Percentiles rank a stretch among this genome's conserved stretches.
phyloP scores from a whole-genome alignment of 2,113 vertebrate species.

The Antechinus stuartii region DNA sequence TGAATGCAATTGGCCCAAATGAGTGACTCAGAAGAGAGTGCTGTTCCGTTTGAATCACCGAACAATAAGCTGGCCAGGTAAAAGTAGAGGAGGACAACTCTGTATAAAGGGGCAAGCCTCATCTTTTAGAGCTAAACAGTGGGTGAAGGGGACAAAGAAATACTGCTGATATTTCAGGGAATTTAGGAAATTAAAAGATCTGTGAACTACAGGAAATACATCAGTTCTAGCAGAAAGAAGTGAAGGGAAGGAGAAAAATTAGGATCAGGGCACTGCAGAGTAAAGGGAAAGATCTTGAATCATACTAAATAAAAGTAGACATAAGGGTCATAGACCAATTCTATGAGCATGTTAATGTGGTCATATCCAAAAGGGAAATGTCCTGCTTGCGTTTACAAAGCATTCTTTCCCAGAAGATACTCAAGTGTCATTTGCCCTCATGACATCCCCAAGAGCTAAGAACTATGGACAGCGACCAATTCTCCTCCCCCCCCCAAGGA shows the following conservation, averaged over 20 bases:
- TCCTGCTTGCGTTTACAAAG: constrained; percentile 2
- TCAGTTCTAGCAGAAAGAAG: background rate
- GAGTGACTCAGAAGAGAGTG: constrained; percentile 1
- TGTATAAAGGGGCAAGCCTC: background rate
- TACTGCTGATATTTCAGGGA: background rate
- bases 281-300: background rate
- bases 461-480: background rate
- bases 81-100: background rate
- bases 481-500: background rate
- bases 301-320: background rate
- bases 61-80: background rate
- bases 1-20: constrained; percentile 10
- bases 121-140: background rate
- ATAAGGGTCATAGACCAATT: background rate
- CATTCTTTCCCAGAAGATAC: constrained; percentile 19
- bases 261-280: background rate
- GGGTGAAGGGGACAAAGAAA: background rate
- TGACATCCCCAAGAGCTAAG: background rate
- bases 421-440: constrained; percentile 3
- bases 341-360: background rate
- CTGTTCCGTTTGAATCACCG: background rate
- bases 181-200: background rate
- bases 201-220: background rate
- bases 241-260: background rate
- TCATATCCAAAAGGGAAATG: constrained; percentile 11